Conservation (phyloP, 2,797 vertebrate genomes). For the Vespertilio murinus region DNA sequence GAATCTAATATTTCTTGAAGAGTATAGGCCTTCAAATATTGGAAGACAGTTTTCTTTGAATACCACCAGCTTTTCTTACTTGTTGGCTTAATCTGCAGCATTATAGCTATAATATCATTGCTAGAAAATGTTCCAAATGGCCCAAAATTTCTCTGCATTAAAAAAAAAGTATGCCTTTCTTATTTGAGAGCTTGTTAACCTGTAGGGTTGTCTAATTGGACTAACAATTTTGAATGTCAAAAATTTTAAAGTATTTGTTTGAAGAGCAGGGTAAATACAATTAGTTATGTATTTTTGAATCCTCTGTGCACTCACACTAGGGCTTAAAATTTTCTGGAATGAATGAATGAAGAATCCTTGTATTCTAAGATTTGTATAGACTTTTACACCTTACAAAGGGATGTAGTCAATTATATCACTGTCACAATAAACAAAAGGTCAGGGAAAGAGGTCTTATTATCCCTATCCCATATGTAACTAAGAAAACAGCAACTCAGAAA, state of each 20-base stretch:
- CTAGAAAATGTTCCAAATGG: neutral
- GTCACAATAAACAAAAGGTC: slow-evolving; percentile 26
- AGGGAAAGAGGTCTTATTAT: neutral
- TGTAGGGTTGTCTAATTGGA: neutral
- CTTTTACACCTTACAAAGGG: neutral
- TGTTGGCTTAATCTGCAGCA: neutral
- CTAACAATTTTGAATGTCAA: neutral
- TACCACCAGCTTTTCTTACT: neutral
- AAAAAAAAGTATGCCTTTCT: neutral
- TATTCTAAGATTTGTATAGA: neutral
- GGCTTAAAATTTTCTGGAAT: neutral
- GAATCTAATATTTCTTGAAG: neutral
- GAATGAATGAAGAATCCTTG: neutral
- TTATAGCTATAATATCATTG: neutral
- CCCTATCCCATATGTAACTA: neutral
- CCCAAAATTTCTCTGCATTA: neutral
- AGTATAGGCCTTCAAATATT: neutral
- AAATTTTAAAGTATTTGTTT: slow-evolving; percentile 33
- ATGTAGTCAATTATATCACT: slow-evolving; percentile 5
- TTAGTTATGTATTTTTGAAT: neutral
- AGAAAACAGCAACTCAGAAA: slow-evolving; percentile 29
- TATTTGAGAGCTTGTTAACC: neutral
- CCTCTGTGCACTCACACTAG: neutral
- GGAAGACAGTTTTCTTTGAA: neutral
- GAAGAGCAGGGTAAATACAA: neutral